Base-by-base conservation (phyloP, 2,113 vertebrate genomes). In the Climacteris rufus region DNA sequence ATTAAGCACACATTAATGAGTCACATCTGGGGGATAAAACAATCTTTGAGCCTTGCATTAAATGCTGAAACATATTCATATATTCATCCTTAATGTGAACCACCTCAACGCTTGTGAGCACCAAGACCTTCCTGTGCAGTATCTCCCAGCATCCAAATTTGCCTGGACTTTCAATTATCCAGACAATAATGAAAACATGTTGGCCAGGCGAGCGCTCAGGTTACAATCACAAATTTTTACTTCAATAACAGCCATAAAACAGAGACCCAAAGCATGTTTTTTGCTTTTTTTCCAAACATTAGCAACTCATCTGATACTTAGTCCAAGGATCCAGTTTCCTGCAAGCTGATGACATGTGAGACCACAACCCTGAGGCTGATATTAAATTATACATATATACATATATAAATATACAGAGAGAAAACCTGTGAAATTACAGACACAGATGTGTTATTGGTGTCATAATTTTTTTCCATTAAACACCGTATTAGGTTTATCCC, bases 271-370 rank as follows among this genome's bases (percentile, higher is more conserved):
- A 93, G 92, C 98, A 97, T 98, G 98, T 93, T 97, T 97, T 96
- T 92, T 95, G 95, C 95, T 69, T 96, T 95, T 91, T 93, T 93
- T 74, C 96, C 96, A 96, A 84, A 97, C 98, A 98, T 98, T 98
- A 98, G 98, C 98, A 97, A 95, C 98, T 98, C 98, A 98, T 97
- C 98, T 83, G 98, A 98, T 98, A 97, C 98, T 81, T 81, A 92
- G 93, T 31, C 91, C 87, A 76, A 83, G 97, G 98, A 94, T 98
- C 96, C 94, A 78, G 97, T 97, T 98, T 98, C 98, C 97, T 96
- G 97, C 85, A 80, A 95, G 97, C 90, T 25, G 94, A 95, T 88
- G 98, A 96, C 96, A 95, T 81, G 87, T n/a, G 82, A 93, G 93
- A 95, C 97, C 96, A 96, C 97, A 93, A 49, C 77, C 96, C 97